These are phyloP conservation scores for Portevinia maculata DNA, from an alignment of 2,888 invertebrate species.

Conservation along the genomic window DNA sequence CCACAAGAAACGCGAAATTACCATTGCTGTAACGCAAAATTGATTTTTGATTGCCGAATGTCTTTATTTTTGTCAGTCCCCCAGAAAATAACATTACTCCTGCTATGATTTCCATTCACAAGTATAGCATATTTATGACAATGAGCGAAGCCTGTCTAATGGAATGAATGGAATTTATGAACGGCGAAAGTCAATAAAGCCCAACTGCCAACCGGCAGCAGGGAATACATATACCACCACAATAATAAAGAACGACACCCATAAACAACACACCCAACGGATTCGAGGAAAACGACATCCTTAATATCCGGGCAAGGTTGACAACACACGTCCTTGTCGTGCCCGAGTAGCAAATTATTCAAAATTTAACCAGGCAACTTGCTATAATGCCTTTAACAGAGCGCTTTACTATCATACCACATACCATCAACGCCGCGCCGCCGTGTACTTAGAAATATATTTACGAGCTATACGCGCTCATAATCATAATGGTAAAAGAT, in stretches of 20 bases:
- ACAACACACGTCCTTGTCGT: constrained; percentile 57
- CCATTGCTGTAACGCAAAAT: constrained; percentile 65
- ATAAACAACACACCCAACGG: constrained; percentile 60
- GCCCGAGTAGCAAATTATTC: constrained; percentile 64
- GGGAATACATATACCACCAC: constrained; percentile 23
- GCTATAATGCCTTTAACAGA: constrained; percentile 10
- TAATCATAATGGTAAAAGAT: constrained; percentile 69
- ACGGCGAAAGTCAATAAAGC: constrained; percentile 67
- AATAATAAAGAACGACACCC: constrained; percentile 50
- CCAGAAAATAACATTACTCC: constrained; percentile 1
- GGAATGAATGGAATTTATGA: constrained; percentile 65
- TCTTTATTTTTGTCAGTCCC: constrained; percentile 55
- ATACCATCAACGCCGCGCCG: not conserved
- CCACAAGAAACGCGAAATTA: constrained; percentile 63
- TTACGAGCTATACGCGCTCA: constrained; percentile 58
- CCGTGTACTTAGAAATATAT: constrained; percentile 48
- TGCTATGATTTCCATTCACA: constrained; percentile 27
- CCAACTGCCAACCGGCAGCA: constrained; percentile 60
- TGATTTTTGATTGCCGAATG: constrained; percentile 70
- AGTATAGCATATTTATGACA: constrained; percentile 42
- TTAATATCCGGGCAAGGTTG: constrained; percentile 45
- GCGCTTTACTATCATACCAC: not conserved
- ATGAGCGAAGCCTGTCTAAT: constrained; percentile 26
- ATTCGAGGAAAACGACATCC: constrained; percentile 22
- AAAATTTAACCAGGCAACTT: constrained; percentile 57